Percentiles rank a stretch among this genome's conserved stretches.
Conservation (phyloP, 2,888 invertebrate genomes). For the Drosophila vallismaia region DNA sequence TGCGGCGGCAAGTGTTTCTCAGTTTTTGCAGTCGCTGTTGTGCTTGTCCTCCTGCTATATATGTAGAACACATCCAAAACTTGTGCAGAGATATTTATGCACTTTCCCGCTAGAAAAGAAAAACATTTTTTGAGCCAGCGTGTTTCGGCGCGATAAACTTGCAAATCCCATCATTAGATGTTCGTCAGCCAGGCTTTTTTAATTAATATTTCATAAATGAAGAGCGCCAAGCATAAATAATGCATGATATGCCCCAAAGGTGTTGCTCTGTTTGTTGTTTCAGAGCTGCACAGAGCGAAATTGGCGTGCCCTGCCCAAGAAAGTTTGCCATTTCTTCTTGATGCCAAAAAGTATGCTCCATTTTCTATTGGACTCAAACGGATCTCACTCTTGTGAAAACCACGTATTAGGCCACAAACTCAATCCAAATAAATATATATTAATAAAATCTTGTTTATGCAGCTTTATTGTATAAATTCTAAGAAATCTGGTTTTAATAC, state of each 20-base stretch:
- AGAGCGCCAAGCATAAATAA: conserved; percentile 43
- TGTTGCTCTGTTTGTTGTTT: conserved; percentile 28
- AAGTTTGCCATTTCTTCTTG: conserved; percentile 11
- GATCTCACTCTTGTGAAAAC: too few species aligned
- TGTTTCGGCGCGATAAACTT: conserved; percentile 43
- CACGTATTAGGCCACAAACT: too few species aligned
- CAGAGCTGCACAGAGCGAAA: conserved; percentile 23
- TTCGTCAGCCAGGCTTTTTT: conserved; percentile 34
- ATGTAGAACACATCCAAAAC: conserved; percentile 60
- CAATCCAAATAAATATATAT: too few species aligned
- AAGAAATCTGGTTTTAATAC: background rate
- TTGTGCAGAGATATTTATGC: conserved; percentile 31
- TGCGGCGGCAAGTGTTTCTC: conserved; percentile 48
- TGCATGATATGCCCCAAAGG: conserved; percentile 14
- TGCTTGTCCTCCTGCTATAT: conserved; percentile 11
- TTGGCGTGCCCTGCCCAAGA: background rate
- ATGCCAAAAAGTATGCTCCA: conserved; percentile 55
- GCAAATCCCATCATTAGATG: conserved; percentile 47
- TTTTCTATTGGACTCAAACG: too few species aligned
- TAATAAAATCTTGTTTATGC: background rate
- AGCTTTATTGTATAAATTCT: background rate
- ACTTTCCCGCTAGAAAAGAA: conserved; percentile 60
- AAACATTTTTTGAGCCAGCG: conserved; percentile 41
- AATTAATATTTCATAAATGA: conserved; percentile 54
- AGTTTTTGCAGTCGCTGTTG: conserved; percentile 3